Evolutionary conservation across 1,140 invertebrate species (phyloP), one percentile per base, ranked within the genome.

Genomic region (Ylistrum balloti): DNA sequence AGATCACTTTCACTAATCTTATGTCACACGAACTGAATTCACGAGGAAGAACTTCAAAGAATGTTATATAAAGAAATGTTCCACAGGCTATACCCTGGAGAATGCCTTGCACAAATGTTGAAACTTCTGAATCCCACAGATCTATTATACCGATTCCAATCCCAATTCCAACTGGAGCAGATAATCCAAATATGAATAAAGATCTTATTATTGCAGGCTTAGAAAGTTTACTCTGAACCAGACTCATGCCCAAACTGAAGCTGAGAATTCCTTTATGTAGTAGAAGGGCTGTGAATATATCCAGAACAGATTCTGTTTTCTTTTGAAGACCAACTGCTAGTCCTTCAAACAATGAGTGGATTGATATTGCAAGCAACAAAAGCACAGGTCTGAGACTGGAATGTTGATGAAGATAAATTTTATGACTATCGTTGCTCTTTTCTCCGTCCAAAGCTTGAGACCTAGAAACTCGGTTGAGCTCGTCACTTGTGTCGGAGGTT

Each of bases 11-110:
- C 20, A 94, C 45, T n/a, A 96, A 74, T n/a, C 94, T 90, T 28
- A 93, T 89, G 32, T 94, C 93, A 32, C 90, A 34, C 28, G 88
- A 89, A 88, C 94, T 95, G 33, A 97, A 94, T 89, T 97, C 96
- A 91, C 96, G 95, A 15, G 96, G 98, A 33, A 99, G 96, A 33
- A 99, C 98, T 97, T 99, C 99, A 95, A 98, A 98, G 41, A 99
- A 98, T 0, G 98, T 98, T 74, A 99, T 98, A 96, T 99, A 99
- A 0, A 99, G 96, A 86, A 99, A 97, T 0, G 98, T 99, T 74
- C 99, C 99, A 85, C 98, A 98, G n/a, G 98, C 98, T 38, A 99
- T 93, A 28, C 97, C 97, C 93, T 97, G 97, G n/a, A 97, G 94
- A 86, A 97, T 93, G 7, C 97, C 97, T 94, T 96, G 97, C 11